Evolutionary conservation across 92 coral and sea anemone genomes (phyloP).

Genomic region (Bergia puertoricense): DNA sequence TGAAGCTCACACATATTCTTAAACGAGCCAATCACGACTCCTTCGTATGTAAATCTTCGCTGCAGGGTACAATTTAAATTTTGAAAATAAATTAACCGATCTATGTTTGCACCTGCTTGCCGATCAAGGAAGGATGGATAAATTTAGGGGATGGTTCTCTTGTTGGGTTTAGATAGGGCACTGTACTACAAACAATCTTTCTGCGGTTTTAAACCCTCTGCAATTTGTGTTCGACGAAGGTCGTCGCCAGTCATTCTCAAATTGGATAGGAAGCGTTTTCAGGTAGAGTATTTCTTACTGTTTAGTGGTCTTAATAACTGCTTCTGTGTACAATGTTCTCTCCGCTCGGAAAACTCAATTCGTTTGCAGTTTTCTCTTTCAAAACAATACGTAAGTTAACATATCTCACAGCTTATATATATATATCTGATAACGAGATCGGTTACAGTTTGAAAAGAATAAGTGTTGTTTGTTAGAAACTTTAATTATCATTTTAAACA

Average conservation of each 20-base stretch:
- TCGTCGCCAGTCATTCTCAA: neutral
- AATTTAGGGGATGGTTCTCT: constrained; percentile 26
- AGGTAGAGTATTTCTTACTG: constrained; percentile 12
- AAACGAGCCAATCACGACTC: constrained; percentile 1
- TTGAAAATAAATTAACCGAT: constrained; percentile 37
- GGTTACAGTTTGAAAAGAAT: neutral
- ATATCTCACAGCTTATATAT: neutral
- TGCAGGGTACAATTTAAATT: constrained; percentile 25
- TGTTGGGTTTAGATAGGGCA: constrained; percentile 21
- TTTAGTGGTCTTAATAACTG: neutral
- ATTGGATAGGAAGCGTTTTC: neutral
- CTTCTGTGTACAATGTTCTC: constrained; percentile 20
- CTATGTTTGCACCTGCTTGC: constrained; percentile 27
- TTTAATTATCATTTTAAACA: constrained; percentile 5
- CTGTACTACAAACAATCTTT: constrained; percentile 8
- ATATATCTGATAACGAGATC: neutral
- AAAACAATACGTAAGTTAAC: neutral
- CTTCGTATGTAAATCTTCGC: constrained; percentile 23
- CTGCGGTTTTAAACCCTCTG: constrained; percentile 12
- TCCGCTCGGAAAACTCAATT: neutral
- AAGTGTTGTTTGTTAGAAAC: neutral
- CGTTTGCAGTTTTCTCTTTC: neutral
- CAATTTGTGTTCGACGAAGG: neutral
- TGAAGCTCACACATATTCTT: constrained; percentile 13
- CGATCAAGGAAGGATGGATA: constrained; percentile 43